Percentiles rank a stretch among this genome's conserved stretches.
Evolutionary conservation across 2,113 vertebrate genomes (phyloP).

Genomic region (Manacus vitellinus): DNA sequence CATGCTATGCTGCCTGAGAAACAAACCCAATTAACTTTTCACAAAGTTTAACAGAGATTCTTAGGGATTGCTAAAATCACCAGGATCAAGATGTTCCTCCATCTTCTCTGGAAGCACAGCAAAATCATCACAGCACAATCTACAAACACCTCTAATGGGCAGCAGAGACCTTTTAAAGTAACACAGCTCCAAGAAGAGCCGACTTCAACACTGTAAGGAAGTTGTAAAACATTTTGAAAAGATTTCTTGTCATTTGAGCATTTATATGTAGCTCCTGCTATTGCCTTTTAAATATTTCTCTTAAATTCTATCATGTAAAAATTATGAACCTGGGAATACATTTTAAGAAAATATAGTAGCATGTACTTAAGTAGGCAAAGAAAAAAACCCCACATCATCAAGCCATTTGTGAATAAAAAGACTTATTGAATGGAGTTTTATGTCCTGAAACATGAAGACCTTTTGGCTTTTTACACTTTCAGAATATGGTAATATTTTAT

Average conservation of each 20-base stretch:
- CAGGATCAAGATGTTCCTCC: neutral
- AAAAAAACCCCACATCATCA: neutral
- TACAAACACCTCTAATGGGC: neutral
- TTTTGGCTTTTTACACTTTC: constrained; percentile 56
- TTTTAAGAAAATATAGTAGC: constrained; percentile 39
- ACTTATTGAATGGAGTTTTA: constrained; percentile 52
- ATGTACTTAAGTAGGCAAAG: constrained; percentile 11
- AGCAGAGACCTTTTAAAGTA: neutral
- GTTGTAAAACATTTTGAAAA: neutral
- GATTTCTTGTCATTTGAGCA: constrained; percentile 20
- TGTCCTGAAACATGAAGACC: constrained; percentile 38
- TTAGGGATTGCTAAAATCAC: neutral
- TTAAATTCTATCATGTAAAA: constrained; percentile 23
- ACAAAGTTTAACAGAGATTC: neutral
- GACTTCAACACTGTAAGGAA: neutral
- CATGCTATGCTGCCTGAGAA: constrained; percentile 51
- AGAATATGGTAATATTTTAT: constrained; percentile 45
- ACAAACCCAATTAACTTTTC: constrained; percentile 61
- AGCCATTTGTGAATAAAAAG: constrained; percentile 44
- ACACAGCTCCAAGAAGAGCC: neutral
- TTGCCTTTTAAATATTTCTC: constrained; percentile 5
- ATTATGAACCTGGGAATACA: constrained; percentile 12
- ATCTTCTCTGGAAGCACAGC: neutral
- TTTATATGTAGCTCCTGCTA: neutral
- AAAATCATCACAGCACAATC: neutral